Evolutionary conservation across 1,140 invertebrate genomes (phyloP).

Genomic region (Helicoverpa zea): DNA sequence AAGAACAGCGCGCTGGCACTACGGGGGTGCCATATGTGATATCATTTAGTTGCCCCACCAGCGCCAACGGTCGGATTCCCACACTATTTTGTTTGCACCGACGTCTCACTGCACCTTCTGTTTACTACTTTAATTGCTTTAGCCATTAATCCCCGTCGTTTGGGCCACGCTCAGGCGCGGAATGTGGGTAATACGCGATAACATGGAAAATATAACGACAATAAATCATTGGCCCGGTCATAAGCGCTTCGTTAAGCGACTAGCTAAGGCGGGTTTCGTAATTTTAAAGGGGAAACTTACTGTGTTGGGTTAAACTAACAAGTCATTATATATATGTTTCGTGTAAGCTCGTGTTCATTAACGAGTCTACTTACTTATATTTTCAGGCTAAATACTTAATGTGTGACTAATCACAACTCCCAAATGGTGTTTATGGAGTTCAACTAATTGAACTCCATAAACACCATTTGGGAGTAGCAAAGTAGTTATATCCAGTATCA

Average conservation of each 20-base stretch:
- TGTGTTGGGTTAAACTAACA: constrained; percentile 28
- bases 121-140: constrained; percentile 79
- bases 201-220: constrained; percentile 43
- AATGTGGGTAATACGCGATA: constrained; percentile 47
- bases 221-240: constrained; percentile 42
- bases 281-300: constrained; percentile 30
- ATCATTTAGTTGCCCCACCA: constrained; percentile 44
- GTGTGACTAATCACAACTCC: too few species aligned
- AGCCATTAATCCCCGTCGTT: constrained; percentile 76
- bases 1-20: constrained; percentile 24
- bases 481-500: not conserved
- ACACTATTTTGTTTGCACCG: constrained; percentile 71
- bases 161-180: constrained; percentile 54
- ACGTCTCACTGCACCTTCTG: constrained; percentile 75
- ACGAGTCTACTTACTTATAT: not conserved
- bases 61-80: constrained; percentile 53
- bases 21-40: constrained; percentile 48
- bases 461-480: not conserved
- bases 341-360: constrained; percentile 6
- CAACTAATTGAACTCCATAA: not conserved
- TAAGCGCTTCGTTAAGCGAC: constrained; percentile 36
- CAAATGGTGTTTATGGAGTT: too few species aligned
- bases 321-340: constrained; percentile 26
- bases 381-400: not conserved
- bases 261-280: constrained; percentile 1